A percentile compares a stretch with the other conserved stretches of the same genome.
These are phyloP conservation scores for Eupithecia exiguata DNA, from an alignment of 2,888 invertebrate species.

Conservation along the genomic window DNA sequence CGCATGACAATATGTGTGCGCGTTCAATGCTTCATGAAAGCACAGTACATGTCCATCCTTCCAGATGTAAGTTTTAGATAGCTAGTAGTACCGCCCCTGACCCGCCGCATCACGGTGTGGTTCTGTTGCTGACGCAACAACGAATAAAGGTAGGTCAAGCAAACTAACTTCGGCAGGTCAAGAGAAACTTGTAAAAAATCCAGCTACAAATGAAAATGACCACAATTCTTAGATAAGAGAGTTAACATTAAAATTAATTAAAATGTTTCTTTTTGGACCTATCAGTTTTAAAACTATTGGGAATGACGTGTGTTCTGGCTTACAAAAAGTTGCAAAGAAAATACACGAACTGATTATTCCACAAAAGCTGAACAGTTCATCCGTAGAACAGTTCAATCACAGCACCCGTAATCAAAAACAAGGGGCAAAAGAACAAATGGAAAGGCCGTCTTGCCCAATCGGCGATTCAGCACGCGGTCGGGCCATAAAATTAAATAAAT, in stretches of 20 bases:
- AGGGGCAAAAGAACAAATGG: constrained; percentile 44
- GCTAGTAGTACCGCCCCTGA: too few relatives aligned
- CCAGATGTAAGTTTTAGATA: too few relatives aligned
- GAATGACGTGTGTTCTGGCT: neutral
- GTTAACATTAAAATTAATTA: neutral
- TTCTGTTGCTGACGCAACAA: neutral
- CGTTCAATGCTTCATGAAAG: too few relatives aligned
- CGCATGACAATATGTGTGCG: too few relatives aligned
- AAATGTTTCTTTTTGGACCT: neutral
- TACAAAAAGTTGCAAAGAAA: neutral
- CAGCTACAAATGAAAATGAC: neutral
- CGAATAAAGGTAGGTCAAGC: neutral
- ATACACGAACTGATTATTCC: neutral
- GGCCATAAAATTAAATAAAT: constrained; percentile 84
- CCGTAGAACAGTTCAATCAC: constrained; percentile 49
- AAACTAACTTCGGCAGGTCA: neutral
- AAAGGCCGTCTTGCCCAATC: constrained; percentile 66
- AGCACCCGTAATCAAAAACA: constrained; percentile 43
- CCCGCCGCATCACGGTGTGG: too few relatives aligned
- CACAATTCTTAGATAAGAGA: too few relatives aligned
- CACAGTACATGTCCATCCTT: too few relatives aligned
- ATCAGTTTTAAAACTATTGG: neutral
- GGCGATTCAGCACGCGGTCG: constrained; percentile 80
- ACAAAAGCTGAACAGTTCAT: constrained; percentile 4
- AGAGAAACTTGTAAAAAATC: neutral